Conservation (phyloP, 1,140 invertebrate species). For the Fopius arisanus region DNA sequence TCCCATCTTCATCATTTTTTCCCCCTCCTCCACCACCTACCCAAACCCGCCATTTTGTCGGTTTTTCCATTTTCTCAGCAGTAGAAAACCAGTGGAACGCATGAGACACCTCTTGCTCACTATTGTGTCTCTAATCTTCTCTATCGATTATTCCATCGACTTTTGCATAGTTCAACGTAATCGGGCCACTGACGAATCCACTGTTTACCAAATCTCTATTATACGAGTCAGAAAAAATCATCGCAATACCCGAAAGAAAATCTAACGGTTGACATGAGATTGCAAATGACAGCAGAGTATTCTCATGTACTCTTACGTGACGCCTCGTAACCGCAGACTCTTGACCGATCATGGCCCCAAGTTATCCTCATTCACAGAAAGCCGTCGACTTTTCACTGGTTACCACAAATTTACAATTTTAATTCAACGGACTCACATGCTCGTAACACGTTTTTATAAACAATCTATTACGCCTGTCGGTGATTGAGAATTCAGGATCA, state of each 20-base stretch:
- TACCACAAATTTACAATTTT: not conserved
- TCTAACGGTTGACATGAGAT: not conserved
- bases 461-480: not conserved
- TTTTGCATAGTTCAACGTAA: not conserved
- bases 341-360: not conserved
- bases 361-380: not conserved
- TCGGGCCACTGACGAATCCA: not conserved
- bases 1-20: conserved; percentile 1
- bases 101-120: too few species aligned
- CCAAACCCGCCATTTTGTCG: too few species aligned
- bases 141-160: not conserved
- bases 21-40: too few species aligned
- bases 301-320: not conserved
- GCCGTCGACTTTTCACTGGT: not conserved
- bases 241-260: not conserved
- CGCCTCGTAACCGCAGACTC: not conserved
- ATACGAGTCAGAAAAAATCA: not conserved
- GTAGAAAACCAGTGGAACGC: too few species aligned
- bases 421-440: not conserved
- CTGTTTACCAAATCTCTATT: not conserved
- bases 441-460: not conserved
- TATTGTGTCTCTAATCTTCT: not conserved
- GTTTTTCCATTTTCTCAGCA: too few species aligned
- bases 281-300: not conserved
- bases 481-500: not conserved